Evolutionary conservation across 2,797 vertebrate genomes (phyloP).

Genomic region (Periophthalmus magnuspinnatus): DNA sequence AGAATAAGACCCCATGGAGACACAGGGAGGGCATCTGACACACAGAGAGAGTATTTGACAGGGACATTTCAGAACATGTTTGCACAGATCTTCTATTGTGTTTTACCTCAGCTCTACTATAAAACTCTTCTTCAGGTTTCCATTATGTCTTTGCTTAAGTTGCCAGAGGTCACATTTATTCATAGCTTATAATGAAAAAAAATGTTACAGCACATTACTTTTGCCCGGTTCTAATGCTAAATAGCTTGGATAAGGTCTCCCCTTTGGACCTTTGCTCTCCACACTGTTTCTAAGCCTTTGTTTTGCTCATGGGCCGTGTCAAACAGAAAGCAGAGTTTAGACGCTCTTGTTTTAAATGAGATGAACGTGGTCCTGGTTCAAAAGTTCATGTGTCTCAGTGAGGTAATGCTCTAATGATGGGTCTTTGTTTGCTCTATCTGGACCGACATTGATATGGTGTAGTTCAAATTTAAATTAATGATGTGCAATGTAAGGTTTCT

Average conservation of each 20-base stretch:
- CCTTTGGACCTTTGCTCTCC: neutral
- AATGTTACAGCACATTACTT: neutral
- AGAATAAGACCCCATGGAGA: no score
- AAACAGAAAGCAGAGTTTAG: neutral
- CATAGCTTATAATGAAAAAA: neutral
- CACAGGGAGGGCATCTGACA: no score
- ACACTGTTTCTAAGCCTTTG: neutral
- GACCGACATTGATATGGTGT: neutral
- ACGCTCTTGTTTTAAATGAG: neutral
- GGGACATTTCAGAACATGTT: no score
- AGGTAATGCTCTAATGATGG: neutral
- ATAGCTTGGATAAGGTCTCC: neutral
- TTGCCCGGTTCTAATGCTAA: neutral
- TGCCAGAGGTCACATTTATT: neutral
- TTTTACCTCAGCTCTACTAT: no score
- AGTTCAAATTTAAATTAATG: no score
- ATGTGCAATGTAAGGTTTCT: no score
- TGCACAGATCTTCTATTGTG: no score
- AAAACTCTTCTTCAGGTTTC: neutral
- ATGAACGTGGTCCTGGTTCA: neutral
- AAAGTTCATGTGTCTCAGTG: neutral
- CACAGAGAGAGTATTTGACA: no score
- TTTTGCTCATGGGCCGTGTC: neutral
- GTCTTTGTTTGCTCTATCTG: neutral
- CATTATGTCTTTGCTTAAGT: neutral